phyloP scores from a whole-genome alignment of 2,113 vertebrate genomes.

The Camarhynchus parvulus region DNA sequence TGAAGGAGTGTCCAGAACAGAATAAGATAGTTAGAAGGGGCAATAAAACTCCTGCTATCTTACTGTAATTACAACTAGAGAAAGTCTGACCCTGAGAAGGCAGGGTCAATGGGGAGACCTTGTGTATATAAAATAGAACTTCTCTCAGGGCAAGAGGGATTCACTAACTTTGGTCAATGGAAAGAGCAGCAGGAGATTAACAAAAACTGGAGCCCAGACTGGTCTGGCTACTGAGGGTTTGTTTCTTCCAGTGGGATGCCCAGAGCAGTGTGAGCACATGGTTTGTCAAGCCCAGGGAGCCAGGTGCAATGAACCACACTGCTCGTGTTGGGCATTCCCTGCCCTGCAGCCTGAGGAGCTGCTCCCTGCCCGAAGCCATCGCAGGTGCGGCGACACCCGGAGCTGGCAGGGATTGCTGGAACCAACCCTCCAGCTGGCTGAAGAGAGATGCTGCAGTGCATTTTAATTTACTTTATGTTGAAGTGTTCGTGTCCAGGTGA shows the following conservation, averaged over 20 bases:
- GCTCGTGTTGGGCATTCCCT: background rate
- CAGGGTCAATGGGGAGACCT: background rate
- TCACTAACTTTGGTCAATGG: background rate
- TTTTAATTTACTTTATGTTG: background rate
- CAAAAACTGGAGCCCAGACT: background rate
- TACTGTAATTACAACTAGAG: background rate
- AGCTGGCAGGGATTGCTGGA: background rate
- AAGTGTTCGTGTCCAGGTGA: background rate
- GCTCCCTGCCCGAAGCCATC: background rate
- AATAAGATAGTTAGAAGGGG: background rate
- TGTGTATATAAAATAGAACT: background rate
- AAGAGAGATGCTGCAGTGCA: background rate
- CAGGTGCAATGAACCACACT: background rate
- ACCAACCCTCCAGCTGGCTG: background rate
- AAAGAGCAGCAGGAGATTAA: background rate
- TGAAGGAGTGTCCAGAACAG: background rate
- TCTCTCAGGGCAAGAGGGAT: background rate
- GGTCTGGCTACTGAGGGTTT: background rate
- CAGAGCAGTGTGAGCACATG: accelerated
- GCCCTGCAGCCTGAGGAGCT: accelerated
- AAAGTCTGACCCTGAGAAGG: background rate
- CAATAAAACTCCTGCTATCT: background rate
- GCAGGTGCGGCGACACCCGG: accelerated
- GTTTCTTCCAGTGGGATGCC: background rate
- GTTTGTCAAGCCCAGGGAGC: accelerated